These are phyloP conservation scores for Sylvietta virens DNA, from an alignment of 2,113 vertebrate genomes.

Conservation along the genomic window DNA sequence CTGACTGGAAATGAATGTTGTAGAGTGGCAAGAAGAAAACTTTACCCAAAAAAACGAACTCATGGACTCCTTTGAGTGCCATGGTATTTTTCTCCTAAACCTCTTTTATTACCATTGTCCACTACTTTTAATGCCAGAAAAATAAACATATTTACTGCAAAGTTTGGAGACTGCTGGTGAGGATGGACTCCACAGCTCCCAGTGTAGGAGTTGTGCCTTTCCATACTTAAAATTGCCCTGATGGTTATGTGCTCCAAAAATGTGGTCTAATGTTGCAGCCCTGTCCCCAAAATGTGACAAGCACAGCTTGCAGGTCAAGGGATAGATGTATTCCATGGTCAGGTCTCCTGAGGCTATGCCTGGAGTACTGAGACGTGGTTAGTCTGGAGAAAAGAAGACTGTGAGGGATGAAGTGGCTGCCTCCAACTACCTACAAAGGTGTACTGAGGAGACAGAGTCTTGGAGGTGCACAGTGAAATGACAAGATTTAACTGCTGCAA, in stretches of 20 bases:
- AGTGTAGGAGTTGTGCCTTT: background rate
- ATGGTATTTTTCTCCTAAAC: background rate
- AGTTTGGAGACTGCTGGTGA: background rate
- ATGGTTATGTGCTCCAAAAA: background rate
- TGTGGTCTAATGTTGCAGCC: background rate
- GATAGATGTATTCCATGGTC: background rate
- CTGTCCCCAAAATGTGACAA: background rate
- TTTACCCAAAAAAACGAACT: background rate
- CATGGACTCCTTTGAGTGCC: background rate
- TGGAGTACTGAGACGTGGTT: background rate
- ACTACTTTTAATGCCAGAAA: background rate
- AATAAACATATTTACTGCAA: background rate
- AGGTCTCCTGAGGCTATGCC: background rate
- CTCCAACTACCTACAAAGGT: rapidly evolving
- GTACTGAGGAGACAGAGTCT: background rate
- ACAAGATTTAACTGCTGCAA: background rate
- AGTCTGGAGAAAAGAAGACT: background rate
- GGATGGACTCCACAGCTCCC: background rate
- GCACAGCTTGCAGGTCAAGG: background rate
- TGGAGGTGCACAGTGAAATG: rapidly evolving
- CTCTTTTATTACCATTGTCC: background rate
- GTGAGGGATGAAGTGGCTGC: background rate
- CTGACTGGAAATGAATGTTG: background rate
- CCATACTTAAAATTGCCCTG: background rate
- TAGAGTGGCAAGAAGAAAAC: background rate